A percentile compares a stretch with the other conserved stretches of the same genome.
Conservation (phyloP, 2,797 vertebrate genomes). For the Muraenolepis orangiensis region DNA sequence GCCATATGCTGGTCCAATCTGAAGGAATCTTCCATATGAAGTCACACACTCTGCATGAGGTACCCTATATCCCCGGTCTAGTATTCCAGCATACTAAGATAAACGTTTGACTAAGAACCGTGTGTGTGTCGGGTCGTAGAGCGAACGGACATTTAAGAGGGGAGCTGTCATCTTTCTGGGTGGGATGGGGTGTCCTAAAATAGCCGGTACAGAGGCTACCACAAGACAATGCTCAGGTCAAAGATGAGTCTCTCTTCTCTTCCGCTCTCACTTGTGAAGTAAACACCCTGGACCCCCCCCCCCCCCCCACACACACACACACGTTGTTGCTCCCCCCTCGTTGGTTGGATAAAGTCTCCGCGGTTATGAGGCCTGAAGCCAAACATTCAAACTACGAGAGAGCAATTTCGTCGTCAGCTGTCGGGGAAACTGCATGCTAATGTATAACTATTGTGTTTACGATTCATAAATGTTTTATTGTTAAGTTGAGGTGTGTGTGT, state of each 20-base stretch:
- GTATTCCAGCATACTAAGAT: no score
- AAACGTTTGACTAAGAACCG: neutral
- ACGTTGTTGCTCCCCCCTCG: neutral
- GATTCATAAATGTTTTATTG: neutral
- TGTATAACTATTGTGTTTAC: neutral
- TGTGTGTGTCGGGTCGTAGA: slow-evolving; percentile 30
- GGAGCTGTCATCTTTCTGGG: slow-evolving; percentile 50
- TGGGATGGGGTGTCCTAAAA: slow-evolving; percentile 64
- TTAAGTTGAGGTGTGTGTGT: neutral
- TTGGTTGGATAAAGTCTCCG: neutral
- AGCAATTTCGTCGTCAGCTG: neutral
- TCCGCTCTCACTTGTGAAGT: slow-evolving; percentile 70
- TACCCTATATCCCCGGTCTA: no score
- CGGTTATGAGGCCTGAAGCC: neutral
- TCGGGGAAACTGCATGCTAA: no score
- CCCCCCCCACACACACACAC: slow-evolving; percentile 19
- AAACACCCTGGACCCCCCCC: slow-evolving; percentile 61
- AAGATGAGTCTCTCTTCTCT: slow-evolving; percentile 69
- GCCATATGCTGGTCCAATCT: no score
- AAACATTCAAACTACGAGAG: neutral
- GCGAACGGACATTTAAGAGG: slow-evolving; percentile 32
- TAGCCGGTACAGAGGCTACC: slow-evolving; percentile 63
- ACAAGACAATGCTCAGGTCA: slow-evolving; percentile 74
- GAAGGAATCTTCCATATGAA: no score
- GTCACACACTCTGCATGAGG: no score